These are phyloP conservation scores for Brachynemurus nebulosus DNA, from an alignment of 2,888 invertebrate species.

Conservation along the genomic window DNA sequence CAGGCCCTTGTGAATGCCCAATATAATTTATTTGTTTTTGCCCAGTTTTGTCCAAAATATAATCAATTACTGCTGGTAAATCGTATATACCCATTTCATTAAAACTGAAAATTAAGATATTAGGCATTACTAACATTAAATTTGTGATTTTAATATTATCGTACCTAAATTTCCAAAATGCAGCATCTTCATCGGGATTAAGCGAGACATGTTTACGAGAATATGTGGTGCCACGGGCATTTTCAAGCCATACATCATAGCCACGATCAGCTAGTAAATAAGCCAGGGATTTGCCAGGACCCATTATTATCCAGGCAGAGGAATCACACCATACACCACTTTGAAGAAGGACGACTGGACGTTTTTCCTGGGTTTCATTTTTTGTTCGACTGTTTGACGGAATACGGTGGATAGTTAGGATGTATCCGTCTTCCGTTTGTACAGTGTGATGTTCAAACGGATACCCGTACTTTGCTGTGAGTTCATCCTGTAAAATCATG, in stretches of 20 bases:
- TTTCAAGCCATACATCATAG: slow-evolving; percentile 74
- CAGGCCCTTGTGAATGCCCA: slow-evolving; percentile 48
- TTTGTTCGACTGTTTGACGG: slow-evolving; percentile 1
- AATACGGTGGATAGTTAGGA: slow-evolving; percentile 7
- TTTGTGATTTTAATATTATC: too few species aligned
- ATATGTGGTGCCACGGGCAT: slow-evolving; percentile 60
- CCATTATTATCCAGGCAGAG: slow-evolving; percentile 59
- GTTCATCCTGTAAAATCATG: slow-evolving; percentile 2
- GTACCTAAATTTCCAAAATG: slow-evolving; percentile 49
- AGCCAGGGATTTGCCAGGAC: slow-evolving; percentile 45
- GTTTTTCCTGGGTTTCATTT: slow-evolving; percentile 23
- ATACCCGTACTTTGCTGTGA: slow-evolving; percentile 4
- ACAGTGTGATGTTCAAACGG: slow-evolving; percentile 5
- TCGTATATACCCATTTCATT: slow-evolving; percentile 41
- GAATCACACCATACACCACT: slow-evolving; percentile 63
- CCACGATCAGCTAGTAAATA: slow-evolving; percentile 48
- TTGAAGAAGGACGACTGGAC: slow-evolving; percentile 45
- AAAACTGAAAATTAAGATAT: slow-evolving; percentile 28
- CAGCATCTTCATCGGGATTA: slow-evolving; percentile 30
- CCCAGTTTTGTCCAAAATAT: slow-evolving; percentile 29
- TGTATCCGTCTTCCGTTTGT: slow-evolving; percentile 8
- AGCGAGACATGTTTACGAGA: slow-evolving; percentile 39
- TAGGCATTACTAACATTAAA: too few species aligned
- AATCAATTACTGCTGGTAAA: slow-evolving; percentile 39
- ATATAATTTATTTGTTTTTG: slow-evolving; percentile 36